Evolutionary conservation across 2,113 vertebrate species (phyloP).

Genomic region (Acrocephalus kingi): DNA sequence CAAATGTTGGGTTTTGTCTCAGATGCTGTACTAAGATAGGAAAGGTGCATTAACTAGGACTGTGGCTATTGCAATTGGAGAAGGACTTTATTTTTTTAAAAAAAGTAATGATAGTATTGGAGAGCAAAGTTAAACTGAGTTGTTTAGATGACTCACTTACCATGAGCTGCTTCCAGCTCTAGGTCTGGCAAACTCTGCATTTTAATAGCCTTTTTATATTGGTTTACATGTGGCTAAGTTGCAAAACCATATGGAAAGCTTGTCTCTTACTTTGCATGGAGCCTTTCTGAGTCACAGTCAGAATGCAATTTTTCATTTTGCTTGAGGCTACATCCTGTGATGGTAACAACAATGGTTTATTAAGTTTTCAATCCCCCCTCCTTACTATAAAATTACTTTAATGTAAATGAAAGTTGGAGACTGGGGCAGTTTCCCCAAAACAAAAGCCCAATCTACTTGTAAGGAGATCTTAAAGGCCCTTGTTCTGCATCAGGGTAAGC

Average conservation of each 20-base stretch:
- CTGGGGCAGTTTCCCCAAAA: not conserved
- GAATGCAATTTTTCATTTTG: slow-evolving; percentile 18
- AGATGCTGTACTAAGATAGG: not conserved
- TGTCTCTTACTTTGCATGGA: not conserved
- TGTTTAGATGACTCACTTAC: slow-evolving; percentile 52
- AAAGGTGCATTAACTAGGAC: not conserved
- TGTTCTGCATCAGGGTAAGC: not conserved
- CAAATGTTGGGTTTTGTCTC: not conserved
- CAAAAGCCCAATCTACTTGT: not conserved
- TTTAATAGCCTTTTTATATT: slow-evolving; percentile 12
- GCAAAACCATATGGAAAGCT: slow-evolving; percentile 30
- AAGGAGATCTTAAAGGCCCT: not conserved
- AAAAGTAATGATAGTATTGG: not conserved
- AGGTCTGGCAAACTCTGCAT: slow-evolving; percentile 1
- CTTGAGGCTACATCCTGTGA: not conserved
- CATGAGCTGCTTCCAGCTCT: slow-evolving; percentile 20
- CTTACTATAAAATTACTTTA: not conserved
- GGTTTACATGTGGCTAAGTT: slow-evolving; percentile 15
- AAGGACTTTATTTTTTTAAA: not conserved
- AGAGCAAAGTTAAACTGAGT: not conserved
- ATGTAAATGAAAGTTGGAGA: not conserved
- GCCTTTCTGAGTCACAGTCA: slow-evolving; percentile 20
- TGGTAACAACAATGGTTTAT: not conserved
- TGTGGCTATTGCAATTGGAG: not conserved
- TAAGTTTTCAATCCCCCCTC: not conserved